Base-by-base conservation (phyloP, 2,113 vertebrate species). In the Penelope pileata region DNA sequence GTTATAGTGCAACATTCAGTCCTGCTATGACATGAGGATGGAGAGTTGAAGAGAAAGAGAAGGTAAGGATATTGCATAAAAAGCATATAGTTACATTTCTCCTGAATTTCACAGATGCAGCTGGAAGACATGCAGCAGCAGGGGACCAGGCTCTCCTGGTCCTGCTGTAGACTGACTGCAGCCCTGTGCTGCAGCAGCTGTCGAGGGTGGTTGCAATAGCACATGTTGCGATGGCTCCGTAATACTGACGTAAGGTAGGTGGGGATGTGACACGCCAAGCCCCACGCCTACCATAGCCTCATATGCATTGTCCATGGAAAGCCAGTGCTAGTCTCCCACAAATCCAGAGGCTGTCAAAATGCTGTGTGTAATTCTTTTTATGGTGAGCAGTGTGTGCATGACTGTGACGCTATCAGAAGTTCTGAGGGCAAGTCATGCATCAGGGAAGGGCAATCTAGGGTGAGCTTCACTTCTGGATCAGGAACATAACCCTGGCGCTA, bases 351-450 rank as follows among this genome's bases (percentile, higher is more conserved):
- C 34, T 74, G 80, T 77, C 68, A 63, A 19, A 90, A 53, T 0
- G 3, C 45, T 50, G 24, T n/a, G 2, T 69, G 78, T 66, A 69
- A 47, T 83, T 67, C 63, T 45, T 18, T 43, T 27, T 30, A 40
- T 36, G 94, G 88, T 95, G 93, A 94, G 83, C 38, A 19, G 18
- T 70, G 83, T 86, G 68, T 96, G 75, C 83, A 67, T 83, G 88
- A 76, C 83, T 68, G 1, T 64, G 88, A 91, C 21, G 2, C 47
- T 78, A 19, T 75, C 23, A 3, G 60, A 76, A 88, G 66, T 92
- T 88, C 80, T 50, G 51, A 0, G 0, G 27, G 56, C 43, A 68
- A 83, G 80, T 72, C 94, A 32, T 90, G 83, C 60, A 7, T 36
- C 47, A 51, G 86, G 73, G 50, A 91, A 91, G 90, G 93, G 86